Conservation (phyloP, 2,113 vertebrate species). For the Pantherophis guttatus region DNA sequence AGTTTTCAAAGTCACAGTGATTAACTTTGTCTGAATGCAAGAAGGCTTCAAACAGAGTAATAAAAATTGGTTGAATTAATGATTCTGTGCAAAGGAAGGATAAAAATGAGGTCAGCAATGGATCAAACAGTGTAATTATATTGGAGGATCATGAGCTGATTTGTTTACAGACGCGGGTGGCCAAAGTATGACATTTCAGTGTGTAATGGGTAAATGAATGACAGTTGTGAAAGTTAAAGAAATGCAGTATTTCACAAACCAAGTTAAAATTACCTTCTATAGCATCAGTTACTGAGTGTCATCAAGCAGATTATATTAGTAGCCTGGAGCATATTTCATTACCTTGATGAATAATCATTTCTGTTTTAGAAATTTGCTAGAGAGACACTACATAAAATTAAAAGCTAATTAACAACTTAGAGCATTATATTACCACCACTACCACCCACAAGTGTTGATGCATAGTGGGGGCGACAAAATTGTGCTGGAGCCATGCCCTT, state of each 20-base stretch:
- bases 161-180: background rate
- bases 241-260: background rate
- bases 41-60: background rate
- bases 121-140: background rate
- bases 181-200: background rate
- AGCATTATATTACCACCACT: background rate
- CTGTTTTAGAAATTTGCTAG: background rate
- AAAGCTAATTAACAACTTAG: background rate
- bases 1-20: slow-evolving; percentile 1
- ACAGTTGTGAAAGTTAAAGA: background rate
- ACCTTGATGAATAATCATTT: background rate
- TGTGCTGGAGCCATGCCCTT: background rate
- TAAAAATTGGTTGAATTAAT: background rate
- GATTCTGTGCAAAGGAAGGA: background rate
- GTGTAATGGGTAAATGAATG: background rate
- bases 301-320: background rate
- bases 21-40: background rate
- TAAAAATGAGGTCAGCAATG: background rate
- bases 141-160: background rate
- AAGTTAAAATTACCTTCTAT: background rate
- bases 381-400: background rate
- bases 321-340: background rate
- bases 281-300: background rate
- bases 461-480: background rate
- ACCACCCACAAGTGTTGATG: background rate